Conservation (phyloP, 35 echinoderm and acorn worm species). For the Apostichopus parvimensis region DNA sequence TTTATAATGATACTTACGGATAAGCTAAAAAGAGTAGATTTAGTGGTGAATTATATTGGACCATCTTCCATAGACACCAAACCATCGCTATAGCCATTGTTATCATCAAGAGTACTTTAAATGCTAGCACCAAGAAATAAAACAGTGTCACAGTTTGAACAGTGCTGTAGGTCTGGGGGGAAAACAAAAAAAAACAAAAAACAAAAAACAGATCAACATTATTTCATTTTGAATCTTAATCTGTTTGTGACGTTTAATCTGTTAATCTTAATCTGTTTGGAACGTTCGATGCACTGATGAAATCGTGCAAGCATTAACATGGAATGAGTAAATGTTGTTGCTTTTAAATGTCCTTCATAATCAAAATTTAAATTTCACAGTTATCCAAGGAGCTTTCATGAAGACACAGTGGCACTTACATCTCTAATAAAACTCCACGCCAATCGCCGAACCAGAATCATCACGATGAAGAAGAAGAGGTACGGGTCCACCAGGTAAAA, state of each 20-base stretch:
- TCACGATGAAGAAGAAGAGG: conserved; percentile 85
- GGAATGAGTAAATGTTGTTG: too few species aligned
- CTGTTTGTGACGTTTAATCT: too few species aligned
- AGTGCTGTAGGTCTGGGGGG: conserved; percentile 13
- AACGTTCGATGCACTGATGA: too few species aligned
- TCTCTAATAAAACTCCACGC: conserved; percentile 88
- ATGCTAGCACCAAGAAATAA: conserved; percentile 69
- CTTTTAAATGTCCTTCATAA: too few species aligned
- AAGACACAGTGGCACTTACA: conserved; percentile 50
- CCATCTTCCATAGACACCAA: conserved; percentile 87
- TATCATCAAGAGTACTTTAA: conserved; percentile 68
- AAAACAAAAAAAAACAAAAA: neutral
- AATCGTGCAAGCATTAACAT: too few species aligned
- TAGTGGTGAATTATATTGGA: conserved; percentile 88
- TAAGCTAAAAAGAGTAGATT: conserved; percentile 96
- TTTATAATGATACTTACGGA: conserved; percentile 71
- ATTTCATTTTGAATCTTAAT: too few species aligned
- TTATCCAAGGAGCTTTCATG: too few species aligned
- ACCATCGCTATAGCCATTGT: conserved; percentile 53
- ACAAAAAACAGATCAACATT: neutral
- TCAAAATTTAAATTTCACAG: too few species aligned
- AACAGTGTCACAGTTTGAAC: conserved; percentile 55
- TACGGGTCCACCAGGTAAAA: conserved; percentile 93
- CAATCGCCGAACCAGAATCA: conserved; percentile 81
- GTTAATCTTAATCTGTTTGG: too few species aligned